phyloP scores from a whole-genome alignment of 2,113 vertebrate species.

The Apeltes quadracus region DNA sequence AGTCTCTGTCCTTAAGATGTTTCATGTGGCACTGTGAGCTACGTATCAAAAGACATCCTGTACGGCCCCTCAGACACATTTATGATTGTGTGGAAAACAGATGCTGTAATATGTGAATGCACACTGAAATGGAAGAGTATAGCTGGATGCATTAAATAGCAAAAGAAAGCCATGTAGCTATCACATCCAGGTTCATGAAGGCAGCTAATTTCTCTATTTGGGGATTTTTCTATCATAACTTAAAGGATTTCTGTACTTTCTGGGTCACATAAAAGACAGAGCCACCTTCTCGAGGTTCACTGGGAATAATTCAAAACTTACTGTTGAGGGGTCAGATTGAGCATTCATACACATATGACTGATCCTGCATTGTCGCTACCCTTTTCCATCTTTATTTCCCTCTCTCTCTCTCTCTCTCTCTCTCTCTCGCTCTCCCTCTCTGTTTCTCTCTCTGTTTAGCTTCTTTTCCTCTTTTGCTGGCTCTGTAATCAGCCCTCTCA shows the following conservation, averaged over 20 bases:
- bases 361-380: neutral
- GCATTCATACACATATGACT: conserved; percentile 4
- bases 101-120: neutral
- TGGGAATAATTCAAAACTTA: neutral
- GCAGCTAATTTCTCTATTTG: neutral
- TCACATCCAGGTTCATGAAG: neutral
- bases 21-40: conserved; percentile 17
- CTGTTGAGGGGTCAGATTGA: conserved; percentile 18
- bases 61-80: neutral
- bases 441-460: conserved; percentile 2
- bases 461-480: conserved; percentile 18
- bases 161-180: neutral
- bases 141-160: neutral
- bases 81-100: neutral
- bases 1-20: neutral
- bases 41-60: conserved; percentile 23
- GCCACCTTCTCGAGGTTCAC: conserved; percentile 7
- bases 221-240: neutral
- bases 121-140: neutral
- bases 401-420: neutral
- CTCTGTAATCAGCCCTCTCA: conserved; percentile 63
- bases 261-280: neutral
- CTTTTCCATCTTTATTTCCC: neutral
- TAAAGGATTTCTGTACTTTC: neutral
- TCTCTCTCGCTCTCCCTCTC: neutral